Percentiles rank a stretch among this genome's conserved stretches.
Conservation (phyloP, 2,888 invertebrate genomes). For the Orchestes rusci region DNA sequence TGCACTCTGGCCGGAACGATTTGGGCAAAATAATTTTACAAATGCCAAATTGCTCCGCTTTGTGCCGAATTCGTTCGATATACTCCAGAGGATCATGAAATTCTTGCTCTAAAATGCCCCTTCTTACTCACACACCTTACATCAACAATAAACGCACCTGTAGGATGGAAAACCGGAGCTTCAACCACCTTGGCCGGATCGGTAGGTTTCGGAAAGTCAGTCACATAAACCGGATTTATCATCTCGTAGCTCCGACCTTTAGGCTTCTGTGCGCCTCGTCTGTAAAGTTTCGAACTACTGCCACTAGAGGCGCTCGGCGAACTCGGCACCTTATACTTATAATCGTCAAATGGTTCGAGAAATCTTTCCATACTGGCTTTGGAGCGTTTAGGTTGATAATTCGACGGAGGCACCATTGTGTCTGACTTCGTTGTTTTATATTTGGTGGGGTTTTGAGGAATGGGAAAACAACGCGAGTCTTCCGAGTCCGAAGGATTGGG, state of each 20-base stretch:
- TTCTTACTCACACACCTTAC: not conserved
- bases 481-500: conserved; percentile 28
- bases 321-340: conserved; percentile 42
- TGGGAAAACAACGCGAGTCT: conserved; percentile 28
- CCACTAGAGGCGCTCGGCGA: conserved; percentile 44
- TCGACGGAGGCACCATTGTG: conserved; percentile 15
- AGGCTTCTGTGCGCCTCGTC: conserved; percentile 34
- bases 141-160: conserved; percentile 31
- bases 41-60: conserved; percentile 75
- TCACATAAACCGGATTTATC: conserved; percentile 38
- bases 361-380: conserved; percentile 19
- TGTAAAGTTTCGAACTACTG: conserved; percentile 41
- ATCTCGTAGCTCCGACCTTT: conserved; percentile 32
- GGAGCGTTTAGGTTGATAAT: conserved; percentile 15
- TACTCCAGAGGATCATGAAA: conserved; percentile 82
- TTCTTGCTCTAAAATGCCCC: conserved; percentile 53
- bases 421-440: conserved; percentile 19
- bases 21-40: conserved; percentile 77
- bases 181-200: conserved; percentile 55
- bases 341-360: conserved; percentile 25
- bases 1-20: conserved; percentile 71
- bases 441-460: conserved; percentile 31
- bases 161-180: conserved; percentile 74
- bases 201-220: conserved; percentile 43
- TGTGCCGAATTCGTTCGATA: conserved; percentile 68